Evolutionary conservation across 2,888 invertebrate species (phyloP).

Genomic region (Elegia similella): DNA sequence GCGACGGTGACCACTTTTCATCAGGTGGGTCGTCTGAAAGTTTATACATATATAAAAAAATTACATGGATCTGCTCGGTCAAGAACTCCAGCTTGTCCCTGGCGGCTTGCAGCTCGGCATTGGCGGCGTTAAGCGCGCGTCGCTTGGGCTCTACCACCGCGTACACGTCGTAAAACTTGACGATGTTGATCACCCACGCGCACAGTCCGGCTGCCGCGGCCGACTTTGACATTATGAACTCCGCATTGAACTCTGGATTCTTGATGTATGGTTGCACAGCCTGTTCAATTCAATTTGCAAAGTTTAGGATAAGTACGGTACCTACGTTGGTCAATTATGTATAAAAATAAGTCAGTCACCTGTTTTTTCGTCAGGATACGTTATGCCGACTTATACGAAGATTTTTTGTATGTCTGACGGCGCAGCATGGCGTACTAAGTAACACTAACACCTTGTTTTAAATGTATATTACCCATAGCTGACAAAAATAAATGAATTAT

Average conservation of each 20-base stretch:
- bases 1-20: too few species aligned
- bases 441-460: too few species aligned
- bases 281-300: constrained; percentile 40
- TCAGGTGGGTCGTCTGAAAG: too few species aligned
- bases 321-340: too few species aligned
- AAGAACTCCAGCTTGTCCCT: constrained; percentile 89
- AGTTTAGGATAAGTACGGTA: background rate
- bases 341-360: too few species aligned
- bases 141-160: constrained; percentile 96
- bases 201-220: constrained; percentile 95
- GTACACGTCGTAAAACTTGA: constrained; percentile 93
- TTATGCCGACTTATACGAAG: too few species aligned
- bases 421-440: too few species aligned
- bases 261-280: constrained; percentile 82
- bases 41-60: too few species aligned
- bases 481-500: too few species aligned
- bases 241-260: constrained; percentile 91
- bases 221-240: constrained; percentile 92
- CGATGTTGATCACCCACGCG: constrained; percentile 96
- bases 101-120: constrained; percentile 91
- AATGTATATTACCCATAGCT: too few species aligned
- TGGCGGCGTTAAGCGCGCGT: constrained; percentile 91
- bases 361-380: too few species aligned
- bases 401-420: too few species aligned
- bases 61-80: constrained; percentile 84